Evolutionary conservation across 2,888 invertebrate genomes (phyloP).

Genomic region (Muscina levida): DNA sequence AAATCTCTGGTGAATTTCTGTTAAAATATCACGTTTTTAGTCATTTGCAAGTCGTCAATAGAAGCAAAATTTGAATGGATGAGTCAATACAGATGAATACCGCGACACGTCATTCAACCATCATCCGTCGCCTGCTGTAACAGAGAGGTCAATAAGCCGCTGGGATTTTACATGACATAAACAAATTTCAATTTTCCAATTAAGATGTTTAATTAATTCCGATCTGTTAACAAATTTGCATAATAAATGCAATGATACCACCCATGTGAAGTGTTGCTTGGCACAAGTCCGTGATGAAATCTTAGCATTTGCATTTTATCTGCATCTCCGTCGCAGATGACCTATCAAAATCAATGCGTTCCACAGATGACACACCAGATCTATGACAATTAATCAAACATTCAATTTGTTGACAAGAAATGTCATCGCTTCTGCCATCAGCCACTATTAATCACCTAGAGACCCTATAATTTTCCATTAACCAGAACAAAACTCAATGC

Average conservation of each 20-base stretch:
- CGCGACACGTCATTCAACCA: background rate
- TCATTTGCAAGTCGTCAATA: background rate
- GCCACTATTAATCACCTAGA: slow-evolving; percentile 3
- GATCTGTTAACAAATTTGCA: slow-evolving; percentile 10
- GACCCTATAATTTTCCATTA: slow-evolving; percentile 1
- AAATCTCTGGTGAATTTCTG: slow-evolving; percentile 27
- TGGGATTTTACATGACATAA: slow-evolving; percentile 25
- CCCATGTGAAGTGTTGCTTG: background rate
- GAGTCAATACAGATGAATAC: slow-evolving; percentile 47
- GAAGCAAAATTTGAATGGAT: too few species aligned
- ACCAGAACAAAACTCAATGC: slow-evolving; percentile 22
- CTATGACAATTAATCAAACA: slow-evolving; percentile 16
- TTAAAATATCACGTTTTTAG: slow-evolving; percentile 22
- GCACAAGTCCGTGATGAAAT: background rate
- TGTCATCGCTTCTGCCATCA: background rate
- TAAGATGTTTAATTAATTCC: slow-evolving; percentile 38
- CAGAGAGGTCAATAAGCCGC: slow-evolving; percentile 13
- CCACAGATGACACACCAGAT: background rate
- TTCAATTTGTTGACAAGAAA: slow-evolving; percentile 9
- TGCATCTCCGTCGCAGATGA: slow-evolving; percentile 8
- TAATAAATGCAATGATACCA: slow-evolving; percentile 17
- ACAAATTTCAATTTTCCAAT: slow-evolving; percentile 38
- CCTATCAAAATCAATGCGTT: slow-evolving; percentile 1
- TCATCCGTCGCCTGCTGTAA: background rate
- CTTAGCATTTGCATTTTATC: background rate